These are phyloP conservation scores for Phenganax marumi DNA, from an alignment of 92 coral and sea anemone genomes.

Conservation along the genomic window DNA sequence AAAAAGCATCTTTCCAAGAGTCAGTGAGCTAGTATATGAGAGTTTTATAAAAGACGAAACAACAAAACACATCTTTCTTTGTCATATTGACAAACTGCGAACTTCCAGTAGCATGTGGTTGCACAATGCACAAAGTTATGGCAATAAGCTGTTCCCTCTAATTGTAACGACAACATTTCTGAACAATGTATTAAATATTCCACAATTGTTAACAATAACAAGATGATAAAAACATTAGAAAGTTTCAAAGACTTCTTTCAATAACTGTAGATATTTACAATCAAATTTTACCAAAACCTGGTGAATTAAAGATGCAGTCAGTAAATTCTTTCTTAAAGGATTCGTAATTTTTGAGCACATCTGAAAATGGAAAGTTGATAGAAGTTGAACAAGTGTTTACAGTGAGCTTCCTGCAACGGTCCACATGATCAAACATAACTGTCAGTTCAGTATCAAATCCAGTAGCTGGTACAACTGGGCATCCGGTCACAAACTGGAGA, in stretches of 20 bases:
- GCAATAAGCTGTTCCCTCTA: too few species aligned
- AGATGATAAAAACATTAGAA: too few species aligned
- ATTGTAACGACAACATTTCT: too few species aligned
- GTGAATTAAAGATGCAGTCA: constrained; percentile 63
- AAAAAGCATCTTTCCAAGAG: too few species aligned
- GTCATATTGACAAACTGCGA: too few species aligned
- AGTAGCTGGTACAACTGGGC: constrained; percentile 52
- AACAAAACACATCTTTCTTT: too few species aligned
- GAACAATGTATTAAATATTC: too few species aligned
- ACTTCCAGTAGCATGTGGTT: too few species aligned
- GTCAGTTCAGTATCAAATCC: constrained; percentile 50
- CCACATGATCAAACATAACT: constrained; percentile 53
- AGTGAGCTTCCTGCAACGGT: constrained; percentile 45
- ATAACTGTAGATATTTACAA: background rate
- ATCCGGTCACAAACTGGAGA: constrained; percentile 58
- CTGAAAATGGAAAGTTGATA: constrained; percentile 56
- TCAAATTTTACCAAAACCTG: constrained; percentile 62
- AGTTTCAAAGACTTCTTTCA: background rate
- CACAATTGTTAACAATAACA: too few species aligned
- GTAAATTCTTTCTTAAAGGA: constrained; percentile 60
- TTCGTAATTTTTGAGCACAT: constrained; percentile 51
- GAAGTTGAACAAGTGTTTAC: constrained; percentile 61
- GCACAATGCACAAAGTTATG: too few species aligned
- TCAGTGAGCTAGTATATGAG: too few species aligned
- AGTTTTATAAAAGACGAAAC: too few species aligned